Evolutionary conservation across 2,888 invertebrate species (phyloP).

Genomic region (Baronia brevicornis): DNA sequence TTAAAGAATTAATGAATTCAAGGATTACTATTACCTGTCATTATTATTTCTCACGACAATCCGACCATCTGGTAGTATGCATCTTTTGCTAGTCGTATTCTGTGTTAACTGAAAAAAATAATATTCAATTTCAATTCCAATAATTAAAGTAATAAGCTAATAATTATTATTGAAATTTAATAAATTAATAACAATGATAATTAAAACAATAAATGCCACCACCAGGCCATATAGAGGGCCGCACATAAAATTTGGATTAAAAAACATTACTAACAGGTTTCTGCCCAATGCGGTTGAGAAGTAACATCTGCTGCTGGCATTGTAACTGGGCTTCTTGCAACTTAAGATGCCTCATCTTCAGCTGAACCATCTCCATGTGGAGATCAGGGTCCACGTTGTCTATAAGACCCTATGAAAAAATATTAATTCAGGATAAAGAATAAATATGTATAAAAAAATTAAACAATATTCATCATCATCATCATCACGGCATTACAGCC

Average conservation of each 20-base stretch:
- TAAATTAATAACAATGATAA: slow-evolving; percentile 2
- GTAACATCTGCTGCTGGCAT: slow-evolving; percentile 41
- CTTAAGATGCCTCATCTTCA: slow-evolving; percentile 44
- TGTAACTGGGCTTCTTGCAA: slow-evolving; percentile 43
- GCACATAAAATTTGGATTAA: too few relatives aligned
- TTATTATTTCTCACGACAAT: slow-evolving; percentile 36
- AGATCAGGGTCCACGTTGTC: slow-evolving; percentile 36
- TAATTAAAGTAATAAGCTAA: too few relatives aligned
- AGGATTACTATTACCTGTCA: slow-evolving; percentile 33
- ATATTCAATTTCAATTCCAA: too few relatives aligned
- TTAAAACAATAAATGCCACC: not conserved
- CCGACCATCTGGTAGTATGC: slow-evolving; percentile 47
- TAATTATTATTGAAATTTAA: too few relatives aligned
- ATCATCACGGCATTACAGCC: too few relatives aligned
- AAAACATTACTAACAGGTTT: slow-evolving; percentile 30
- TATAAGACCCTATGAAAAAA: slow-evolving; percentile 26
- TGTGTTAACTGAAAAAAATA: slow-evolving; percentile 20
- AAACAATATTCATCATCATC: slow-evolving; percentile 21
- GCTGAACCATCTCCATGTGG: slow-evolving; percentile 31
- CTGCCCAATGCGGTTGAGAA: slow-evolving; percentile 37
- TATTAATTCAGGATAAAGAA: too few relatives aligned
- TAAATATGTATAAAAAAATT: too few relatives aligned
- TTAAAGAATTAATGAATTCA: not conserved
- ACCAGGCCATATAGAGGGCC: too few relatives aligned
- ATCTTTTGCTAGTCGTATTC: slow-evolving; percentile 31